These are phyloP conservation scores for Drosophila mettleri DNA, from an alignment of 2,888 invertebrate genomes.

Conservation along the genomic window DNA sequence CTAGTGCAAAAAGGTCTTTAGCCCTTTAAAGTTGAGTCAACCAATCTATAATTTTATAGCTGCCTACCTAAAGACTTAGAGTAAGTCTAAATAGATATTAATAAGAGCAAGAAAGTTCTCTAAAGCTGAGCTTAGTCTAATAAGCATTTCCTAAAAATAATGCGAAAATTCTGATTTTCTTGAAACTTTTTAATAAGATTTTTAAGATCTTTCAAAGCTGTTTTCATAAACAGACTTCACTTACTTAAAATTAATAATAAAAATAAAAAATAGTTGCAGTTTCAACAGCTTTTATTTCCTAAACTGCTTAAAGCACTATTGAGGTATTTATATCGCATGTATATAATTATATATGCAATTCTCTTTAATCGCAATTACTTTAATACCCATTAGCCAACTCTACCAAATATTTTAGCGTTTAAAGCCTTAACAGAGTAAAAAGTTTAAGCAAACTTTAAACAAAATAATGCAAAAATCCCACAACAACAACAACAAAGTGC, in stretches of 20 bases:
- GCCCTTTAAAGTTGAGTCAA: background rate
- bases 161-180: background rate
- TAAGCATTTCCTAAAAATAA: background rate
- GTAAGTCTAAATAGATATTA: background rate
- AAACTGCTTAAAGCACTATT: background rate
- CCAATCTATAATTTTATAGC: background rate
- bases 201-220: background rate
- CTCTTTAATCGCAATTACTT: background rate
- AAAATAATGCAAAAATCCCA: conserved; percentile 5
- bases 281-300: background rate
- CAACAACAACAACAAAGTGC: conserved; percentile 6
- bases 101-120: background rate
- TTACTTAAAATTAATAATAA: background rate
- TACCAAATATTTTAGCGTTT: background rate
- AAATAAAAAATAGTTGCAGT: no score
- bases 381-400: background rate
- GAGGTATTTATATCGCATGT: no score
- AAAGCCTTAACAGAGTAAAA: conserved; percentile 13
- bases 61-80: background rate
- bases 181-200: no score
- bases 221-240: background rate
- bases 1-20: background rate
- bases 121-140: background rate
- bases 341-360: background rate
- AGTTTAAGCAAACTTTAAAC: conserved; percentile 19